These are phyloP conservation scores for Neodiprion pinetum DNA, from an alignment of 1,140 invertebrate genomes.

Conservation along the genomic window DNA sequence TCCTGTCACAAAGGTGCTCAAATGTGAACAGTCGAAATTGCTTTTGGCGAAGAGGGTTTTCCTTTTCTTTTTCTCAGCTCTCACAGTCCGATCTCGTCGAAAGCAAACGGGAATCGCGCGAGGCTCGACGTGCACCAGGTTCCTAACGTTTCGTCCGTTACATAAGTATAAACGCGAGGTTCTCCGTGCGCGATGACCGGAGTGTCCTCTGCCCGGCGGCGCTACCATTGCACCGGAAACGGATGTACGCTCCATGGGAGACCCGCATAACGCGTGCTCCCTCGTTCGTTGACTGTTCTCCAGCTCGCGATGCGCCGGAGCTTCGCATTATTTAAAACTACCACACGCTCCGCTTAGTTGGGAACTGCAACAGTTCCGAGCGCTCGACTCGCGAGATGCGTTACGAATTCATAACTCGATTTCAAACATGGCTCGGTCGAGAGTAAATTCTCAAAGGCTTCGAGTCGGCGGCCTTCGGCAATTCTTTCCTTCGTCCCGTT, in stretches of 20 bases:
- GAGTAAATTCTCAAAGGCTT: no score
- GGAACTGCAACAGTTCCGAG: no score
- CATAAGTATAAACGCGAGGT: slow-evolving; percentile 33
- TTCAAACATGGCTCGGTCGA: no score
- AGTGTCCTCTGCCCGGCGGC: slow-evolving; percentile 48
- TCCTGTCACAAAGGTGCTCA: neutral
- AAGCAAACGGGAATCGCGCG: no score
- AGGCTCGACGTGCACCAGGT: neutral
- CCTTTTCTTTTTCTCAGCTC: no score
- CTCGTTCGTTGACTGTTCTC: neutral
- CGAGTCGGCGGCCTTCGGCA: no score
- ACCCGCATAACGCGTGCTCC: neutral
- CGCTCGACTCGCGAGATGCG: no score
- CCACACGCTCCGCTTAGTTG: neutral
- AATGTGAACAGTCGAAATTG: neutral
- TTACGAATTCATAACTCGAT: no score
- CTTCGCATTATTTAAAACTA: neutral
- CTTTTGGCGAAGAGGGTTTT: neutral
- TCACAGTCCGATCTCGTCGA: no score
- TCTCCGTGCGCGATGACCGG: slow-evolving; percentile 52
- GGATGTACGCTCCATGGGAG: slow-evolving; percentile 59
- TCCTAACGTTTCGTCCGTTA: slow-evolving; percentile 29
- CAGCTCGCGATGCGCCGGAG: neutral
- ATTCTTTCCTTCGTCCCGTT: no score
- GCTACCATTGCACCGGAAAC: slow-evolving; percentile 49